Evolutionary conservation across 2,797 vertebrate species (phyloP), one percentile per base, ranked within the genome.

Genomic region (Kryptopterus vitreolus): DNA sequence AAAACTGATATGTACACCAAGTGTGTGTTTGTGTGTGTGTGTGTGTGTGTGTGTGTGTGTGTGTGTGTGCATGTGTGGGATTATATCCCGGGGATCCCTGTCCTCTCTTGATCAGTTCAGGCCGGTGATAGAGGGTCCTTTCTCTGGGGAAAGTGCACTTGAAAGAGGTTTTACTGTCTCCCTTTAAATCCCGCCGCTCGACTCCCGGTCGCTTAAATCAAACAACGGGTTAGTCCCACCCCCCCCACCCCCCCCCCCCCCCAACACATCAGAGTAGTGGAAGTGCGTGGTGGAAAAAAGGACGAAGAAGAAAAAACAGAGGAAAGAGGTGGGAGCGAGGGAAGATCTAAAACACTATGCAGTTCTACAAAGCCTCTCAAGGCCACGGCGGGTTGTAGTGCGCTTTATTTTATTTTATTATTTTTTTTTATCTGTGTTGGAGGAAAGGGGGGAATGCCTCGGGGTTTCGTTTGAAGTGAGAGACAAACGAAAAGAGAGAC

Each of bases 91-190:
- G 35, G 77, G 83, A 24, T 70, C 79, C 38, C 38, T 6, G 70
- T 83, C 76, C 83, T 65, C 84, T 77, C 85, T 86, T 78, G 75
- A 77, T 43, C 76, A 72, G 63, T 74, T 82, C 80, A 88, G 76
- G 76, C 68, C 69, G 65, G 80, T 86, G 83, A 90, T 77, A 82
- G 81, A 77, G 65, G 11, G 69, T 77, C 71, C 83, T 86, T 87
- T 89, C 86, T 87, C 80, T 79, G 33, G 80, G 78, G 80, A 66
- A 85, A 88, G 84, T 85, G 77, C 81, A 85, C 86, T 86, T 87
- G 68, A 89, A 85, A 87, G 81, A 83, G 77, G 46, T 88, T 84
- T 85, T 63, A 87, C 82, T 80, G 85, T 82, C 59, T 63, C 35
- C 79, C 63, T 79, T 83, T 89, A 87, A 89, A 89, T 84, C 81